Percentiles rank a stretch among this genome's conserved stretches.
These are phyloP conservation scores for Megaleporinus macrocephalus DNA, from an alignment of 2,113 vertebrate species.

Conservation along the genomic window DNA sequence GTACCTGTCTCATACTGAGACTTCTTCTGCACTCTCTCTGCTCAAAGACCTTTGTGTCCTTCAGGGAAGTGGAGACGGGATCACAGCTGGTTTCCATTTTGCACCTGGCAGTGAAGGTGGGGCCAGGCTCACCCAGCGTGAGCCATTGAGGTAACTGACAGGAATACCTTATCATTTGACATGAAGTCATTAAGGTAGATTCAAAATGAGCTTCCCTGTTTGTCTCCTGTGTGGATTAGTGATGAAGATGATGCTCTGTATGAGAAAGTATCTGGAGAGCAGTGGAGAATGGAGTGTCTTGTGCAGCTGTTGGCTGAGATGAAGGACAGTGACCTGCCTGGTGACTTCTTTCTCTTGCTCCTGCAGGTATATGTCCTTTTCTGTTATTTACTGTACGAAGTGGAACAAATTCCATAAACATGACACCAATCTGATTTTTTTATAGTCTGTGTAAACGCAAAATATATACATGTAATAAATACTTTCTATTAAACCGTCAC, in stretches of 20 bases:
- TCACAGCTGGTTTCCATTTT: conserved; percentile 77
- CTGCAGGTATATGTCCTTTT: conserved; percentile 80
- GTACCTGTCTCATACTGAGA: conserved; percentile 82
- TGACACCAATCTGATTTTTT: no score
- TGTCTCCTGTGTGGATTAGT: conserved; percentile 60
- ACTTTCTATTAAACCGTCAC: no score
- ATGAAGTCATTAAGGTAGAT: not conserved
- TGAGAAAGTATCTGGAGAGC: conserved; percentile 86
- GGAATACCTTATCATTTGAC: not conserved
- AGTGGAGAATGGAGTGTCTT: conserved; percentile 85
- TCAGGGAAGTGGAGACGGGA: conserved; percentile 46
- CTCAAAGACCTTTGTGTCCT: conserved; percentile 81
- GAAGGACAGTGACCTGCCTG: conserved; percentile 83
- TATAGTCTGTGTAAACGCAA: no score
- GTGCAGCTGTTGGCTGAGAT: conserved; percentile 83
- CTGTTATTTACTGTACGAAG: no score
- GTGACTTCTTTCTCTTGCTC: conserved; percentile 90
- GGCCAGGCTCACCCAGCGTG: conserved; percentile 67
- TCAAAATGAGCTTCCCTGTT: not conserved
- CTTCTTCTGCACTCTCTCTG: conserved; percentile 62
- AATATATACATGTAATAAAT: no score
- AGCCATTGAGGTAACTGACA: conserved; percentile 78
- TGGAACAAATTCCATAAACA: no score
- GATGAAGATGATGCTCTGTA: conserved; percentile 88
- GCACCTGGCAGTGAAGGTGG: conserved; percentile 82